Base-by-base conservation (phyloP, 2,888 invertebrate genomes). In the Meghimatium bilineatum region DNA sequence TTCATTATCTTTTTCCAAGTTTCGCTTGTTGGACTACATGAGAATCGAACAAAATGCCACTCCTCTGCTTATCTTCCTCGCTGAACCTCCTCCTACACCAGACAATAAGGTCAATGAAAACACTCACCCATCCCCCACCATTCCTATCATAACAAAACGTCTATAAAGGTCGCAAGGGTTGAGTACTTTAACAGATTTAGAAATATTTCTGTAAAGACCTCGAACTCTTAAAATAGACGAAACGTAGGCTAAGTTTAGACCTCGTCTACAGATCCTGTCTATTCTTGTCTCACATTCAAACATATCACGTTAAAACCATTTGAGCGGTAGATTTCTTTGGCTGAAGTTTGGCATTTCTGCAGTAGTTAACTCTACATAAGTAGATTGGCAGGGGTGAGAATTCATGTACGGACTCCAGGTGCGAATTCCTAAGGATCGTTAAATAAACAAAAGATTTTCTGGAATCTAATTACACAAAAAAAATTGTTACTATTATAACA, bases 341-440 rank as follows among this genome's bases (percentile, higher is more conserved):
- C 72, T 72, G 72, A 29, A 26, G 72, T 49, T 6, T n/a, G 44
- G 72, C 26, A 72, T 72, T 72, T 72, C 34, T 26, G n/a, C 49
- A n/a, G 72, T 20, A 66, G 38, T 44, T 72, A 38, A 72, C 38
- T 14, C 23, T 23, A 14, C 38, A 14, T 49, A 72, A 17, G 36
- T 72, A 72, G 72, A 72, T 44, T 29, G 44, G n/a, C 38, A 38
- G n/a, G 44, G 34, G 36, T 26, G 49, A 72, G 38, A 34, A 38
- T 44, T 49, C 49, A 29, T 49, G 26, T 72, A 12, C 71, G 8
- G 38, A 36, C 23, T 23, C 6, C 44, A 38, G 38, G 10, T 38
- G 38, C 12, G 38, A 38, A 72, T 72, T 72, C 72, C 72, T 5
- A 20, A 49, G 44, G 26, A 12, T 10, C 3, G 34, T 67, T 34